Evolutionary conservation across 1,140 invertebrate species (phyloP), one percentile per base, ranked within the genome.

Genomic region (Anastrepha obliqua): DNA sequence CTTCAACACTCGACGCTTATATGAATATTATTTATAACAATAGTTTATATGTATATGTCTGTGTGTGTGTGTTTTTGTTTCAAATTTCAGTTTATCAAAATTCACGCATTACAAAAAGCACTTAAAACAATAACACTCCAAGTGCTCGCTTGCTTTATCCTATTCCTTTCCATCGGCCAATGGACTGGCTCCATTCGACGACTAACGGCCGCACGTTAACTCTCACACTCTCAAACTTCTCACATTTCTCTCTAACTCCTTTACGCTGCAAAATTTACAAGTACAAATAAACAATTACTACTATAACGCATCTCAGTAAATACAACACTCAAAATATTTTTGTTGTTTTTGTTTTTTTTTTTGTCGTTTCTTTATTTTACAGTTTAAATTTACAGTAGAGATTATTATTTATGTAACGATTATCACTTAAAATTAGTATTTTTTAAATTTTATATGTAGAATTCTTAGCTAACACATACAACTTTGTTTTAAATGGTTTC

Each of bases 391-490:
- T 81, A 81, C 74, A 81, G n/a, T 81, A 55, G 74, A 81, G 74
- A 81, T 55, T 81, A 81, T 81, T 81, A 81, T 81, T 67, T 67
- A 29, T 8, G 8, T 64, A 29, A 86, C n/a, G 85, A 62, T 86
- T 86, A 67, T 87, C 51, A 74, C 74, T 81, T 81, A 81, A 81
- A 81, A 51, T 55, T 87, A 74, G 17, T 67, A 70, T 17, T 17
- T 87, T 64, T 86, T 51, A 42, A 85, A 81, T 85, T 51, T 42
- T 58, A 39, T 78, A 78, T 44, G 13, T 29, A 78, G 8, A 78
- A 85, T 58, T 3, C 58, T 87, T 87, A 67, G n/a, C 42, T 87
- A 81, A 81, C 74, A 81, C 74, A 81, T 81, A 81, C 74, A 55
- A 44, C n/a, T 62, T 86, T 60, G 29, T 55, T 86, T 86, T 86